Conservation (phyloP, 2,888 invertebrate genomes). For the Amblyjoppa proteus region DNA sequence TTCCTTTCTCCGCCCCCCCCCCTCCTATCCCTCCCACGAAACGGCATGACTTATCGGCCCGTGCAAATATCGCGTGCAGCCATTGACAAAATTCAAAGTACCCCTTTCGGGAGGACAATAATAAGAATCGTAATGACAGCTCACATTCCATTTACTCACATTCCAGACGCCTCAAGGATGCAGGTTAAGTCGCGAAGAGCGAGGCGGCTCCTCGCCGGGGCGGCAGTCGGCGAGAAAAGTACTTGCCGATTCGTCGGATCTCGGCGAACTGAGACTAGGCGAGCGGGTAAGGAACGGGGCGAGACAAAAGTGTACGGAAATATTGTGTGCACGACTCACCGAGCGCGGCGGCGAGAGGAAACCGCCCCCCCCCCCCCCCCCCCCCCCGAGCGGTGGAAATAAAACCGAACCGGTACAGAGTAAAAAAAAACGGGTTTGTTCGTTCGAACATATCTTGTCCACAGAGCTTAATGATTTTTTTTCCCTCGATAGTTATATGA, state of each 20-base stretch:
- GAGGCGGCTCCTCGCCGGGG: not conserved
- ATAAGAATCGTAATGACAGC: not conserved
- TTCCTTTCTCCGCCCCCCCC: not conserved
- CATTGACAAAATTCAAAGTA: not conserved
- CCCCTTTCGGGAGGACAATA: not conserved
- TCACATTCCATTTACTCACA: not conserved
- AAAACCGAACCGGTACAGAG: constrained; percentile 27
- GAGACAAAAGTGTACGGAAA: constrained; percentile 35
- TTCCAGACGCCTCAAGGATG: not conserved
- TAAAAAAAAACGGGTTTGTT: no score
- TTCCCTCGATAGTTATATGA: no score
- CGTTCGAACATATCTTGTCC: no score
- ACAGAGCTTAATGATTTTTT: no score
- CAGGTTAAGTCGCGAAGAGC: not conserved
- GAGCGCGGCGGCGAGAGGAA: not conserved
- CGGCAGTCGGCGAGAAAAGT: constrained; percentile 3
- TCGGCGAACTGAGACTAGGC: constrained; percentile 48
- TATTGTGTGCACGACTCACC: constrained; percentile 27
- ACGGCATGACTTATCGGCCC: not conserved
- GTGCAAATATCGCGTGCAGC: not conserved
- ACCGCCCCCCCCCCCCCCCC: not conserved
- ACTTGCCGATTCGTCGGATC: constrained; percentile 60
- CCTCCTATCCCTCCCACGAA: no score
- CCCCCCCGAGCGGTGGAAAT: constrained; percentile 8
- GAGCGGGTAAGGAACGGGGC: constrained; percentile 12